These are phyloP conservation scores for Chlorodrepanis virens DNA, from an alignment of 2,113 vertebrate species.

Conservation along the genomic window DNA sequence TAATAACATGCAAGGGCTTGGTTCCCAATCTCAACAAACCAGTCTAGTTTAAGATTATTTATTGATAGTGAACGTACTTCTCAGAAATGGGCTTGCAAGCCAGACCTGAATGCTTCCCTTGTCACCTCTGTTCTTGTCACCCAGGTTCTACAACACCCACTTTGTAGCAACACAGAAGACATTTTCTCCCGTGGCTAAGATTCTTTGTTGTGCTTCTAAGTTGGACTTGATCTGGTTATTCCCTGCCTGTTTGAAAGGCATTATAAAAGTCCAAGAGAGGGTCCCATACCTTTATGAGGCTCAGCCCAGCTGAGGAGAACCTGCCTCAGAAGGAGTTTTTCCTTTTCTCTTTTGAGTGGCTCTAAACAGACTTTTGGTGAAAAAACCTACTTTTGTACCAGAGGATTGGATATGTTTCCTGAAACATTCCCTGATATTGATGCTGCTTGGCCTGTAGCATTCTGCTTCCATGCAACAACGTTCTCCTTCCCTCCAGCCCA, in stretches of 20 bases:
- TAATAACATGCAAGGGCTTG: conserved; percentile 1
- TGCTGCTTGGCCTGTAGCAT: not conserved
- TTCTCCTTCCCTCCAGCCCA: not conserved
- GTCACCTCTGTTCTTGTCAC: not conserved
- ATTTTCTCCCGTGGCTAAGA: not conserved
- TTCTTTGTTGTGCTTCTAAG: not conserved
- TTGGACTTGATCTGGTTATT: not conserved
- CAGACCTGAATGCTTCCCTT: not conserved
- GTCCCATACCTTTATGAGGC: not conserved
- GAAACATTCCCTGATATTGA: not conserved
- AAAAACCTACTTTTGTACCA: not conserved
- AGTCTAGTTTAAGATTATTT: not conserved
- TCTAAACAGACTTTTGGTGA: not conserved
- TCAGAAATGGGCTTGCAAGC: not conserved
- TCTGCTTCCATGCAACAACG: not conserved
- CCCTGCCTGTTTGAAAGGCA: not conserved
- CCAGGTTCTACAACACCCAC: not conserved
- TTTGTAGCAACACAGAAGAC: not conserved
- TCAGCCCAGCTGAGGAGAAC: not conserved
- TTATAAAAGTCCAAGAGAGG: not conserved
- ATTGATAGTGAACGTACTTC: not conserved
- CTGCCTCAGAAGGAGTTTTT: not conserved
- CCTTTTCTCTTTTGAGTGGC: not conserved
- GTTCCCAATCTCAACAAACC: conserved; percentile 6
- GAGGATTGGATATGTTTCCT: not conserved